phyloP scores from a whole-genome alignment of 2,797 vertebrate genomes.

The Avahi laniger region DNA sequence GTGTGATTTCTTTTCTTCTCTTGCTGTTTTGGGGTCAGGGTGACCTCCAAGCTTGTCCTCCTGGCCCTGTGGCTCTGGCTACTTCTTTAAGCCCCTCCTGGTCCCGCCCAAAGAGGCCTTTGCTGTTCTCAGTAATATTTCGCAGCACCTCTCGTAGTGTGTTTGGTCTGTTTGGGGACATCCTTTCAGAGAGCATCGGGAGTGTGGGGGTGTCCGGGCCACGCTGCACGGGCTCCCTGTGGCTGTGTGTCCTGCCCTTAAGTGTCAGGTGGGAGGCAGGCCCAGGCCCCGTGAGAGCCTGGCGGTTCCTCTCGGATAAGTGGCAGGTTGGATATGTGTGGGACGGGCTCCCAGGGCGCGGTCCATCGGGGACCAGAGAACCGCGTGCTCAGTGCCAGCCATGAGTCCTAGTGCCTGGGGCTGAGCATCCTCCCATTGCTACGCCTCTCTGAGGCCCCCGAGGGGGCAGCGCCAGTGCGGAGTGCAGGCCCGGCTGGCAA shows the following conservation, averaged over 20 bases:
- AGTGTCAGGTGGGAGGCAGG: neutral
- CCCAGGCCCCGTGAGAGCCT: neutral
- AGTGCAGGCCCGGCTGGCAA: neutral
- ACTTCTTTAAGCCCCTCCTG: neutral
- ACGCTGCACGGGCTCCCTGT: neutral
- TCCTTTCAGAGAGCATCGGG: neutral
- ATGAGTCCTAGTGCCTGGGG: neutral
- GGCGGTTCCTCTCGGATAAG: neutral
- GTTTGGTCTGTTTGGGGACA: neutral
- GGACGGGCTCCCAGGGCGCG: neutral
- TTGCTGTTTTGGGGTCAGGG: neutral
- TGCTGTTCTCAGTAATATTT: neutral
- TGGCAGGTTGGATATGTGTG: neutral
- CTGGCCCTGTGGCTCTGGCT: neutral
- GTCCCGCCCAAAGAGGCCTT: neutral
- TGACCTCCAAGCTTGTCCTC: neutral
- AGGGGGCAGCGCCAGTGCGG: rapidly evolving
- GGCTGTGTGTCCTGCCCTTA: neutral
- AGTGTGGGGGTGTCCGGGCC: neutral
- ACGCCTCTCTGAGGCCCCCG: neutral
- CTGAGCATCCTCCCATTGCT: rapidly evolving
- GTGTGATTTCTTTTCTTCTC: neutral
- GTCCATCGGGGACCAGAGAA: neutral
- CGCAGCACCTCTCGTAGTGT: neutral
- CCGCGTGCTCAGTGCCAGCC: neutral